phyloP scores from a whole-genome alignment of 2,797 vertebrate genomes.

The Chloroceryle inda region DNA sequence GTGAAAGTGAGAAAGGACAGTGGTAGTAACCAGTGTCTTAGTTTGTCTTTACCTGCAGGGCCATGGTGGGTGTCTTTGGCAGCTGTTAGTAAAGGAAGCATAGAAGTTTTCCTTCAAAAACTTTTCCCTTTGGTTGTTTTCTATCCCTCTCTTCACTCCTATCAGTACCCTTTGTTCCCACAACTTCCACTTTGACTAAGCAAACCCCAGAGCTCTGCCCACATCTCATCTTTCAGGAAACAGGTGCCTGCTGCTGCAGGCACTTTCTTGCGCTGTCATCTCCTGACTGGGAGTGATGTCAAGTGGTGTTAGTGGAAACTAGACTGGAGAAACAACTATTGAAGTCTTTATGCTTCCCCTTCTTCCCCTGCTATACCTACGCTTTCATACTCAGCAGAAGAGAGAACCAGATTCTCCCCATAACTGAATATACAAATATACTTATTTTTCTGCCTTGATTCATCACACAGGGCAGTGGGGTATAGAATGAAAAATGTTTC shows the following conservation, averaged over 20 bases:
- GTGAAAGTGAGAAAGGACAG: background rate
- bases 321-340: background rate
- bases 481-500: background rate
- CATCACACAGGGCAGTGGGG: background rate
- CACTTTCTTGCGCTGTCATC: background rate
- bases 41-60: background rate
- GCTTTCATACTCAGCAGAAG: conserved; percentile 7
- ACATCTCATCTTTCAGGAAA: background rate
- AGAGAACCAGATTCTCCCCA: background rate
- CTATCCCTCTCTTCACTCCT: background rate
- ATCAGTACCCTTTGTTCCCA: background rate
- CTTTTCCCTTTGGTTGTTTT: background rate
- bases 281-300: background rate
- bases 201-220: background rate
- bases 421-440: background rate
- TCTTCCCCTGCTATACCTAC: background rate
- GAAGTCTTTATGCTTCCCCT: background rate
- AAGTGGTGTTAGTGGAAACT: background rate
- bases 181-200: background rate
- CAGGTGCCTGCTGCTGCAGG: fast-evolving
- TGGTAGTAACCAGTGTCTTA: background rate
- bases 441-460: background rate
- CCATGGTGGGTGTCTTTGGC: background rate
- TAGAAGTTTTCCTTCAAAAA: background rate
- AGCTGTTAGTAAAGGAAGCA: background rate